These are phyloP conservation scores for Poeciliopsis gracilis DNA, from an alignment of 2,797 vertebrate species.

Conservation along the genomic window DNA sequence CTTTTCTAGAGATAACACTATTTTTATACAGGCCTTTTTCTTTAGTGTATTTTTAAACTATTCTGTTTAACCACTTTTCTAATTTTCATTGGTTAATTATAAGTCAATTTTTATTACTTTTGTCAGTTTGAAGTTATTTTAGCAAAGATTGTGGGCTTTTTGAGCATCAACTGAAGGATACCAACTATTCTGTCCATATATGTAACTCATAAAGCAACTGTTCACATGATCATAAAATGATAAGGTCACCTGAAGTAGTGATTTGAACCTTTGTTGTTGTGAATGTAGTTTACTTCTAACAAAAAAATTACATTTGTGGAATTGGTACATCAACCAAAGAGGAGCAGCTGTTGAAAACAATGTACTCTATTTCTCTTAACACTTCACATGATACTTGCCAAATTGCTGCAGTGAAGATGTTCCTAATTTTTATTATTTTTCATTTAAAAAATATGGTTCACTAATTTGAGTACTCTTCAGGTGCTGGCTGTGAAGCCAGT, in stretches of 20 bases:
- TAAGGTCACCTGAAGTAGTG: neutral
- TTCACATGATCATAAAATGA: neutral
- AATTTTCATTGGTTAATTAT: neutral
- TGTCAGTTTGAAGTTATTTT: neutral
- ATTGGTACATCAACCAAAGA: neutral
- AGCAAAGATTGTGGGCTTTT: neutral
- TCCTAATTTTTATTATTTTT: conserved; percentile 8
- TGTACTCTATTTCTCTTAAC: conserved; percentile 24
- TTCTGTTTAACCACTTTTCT: neutral
- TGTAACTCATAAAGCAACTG: neutral
- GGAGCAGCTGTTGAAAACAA: neutral
- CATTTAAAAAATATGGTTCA: conserved; percentile 31
- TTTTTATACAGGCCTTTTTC: neutral
- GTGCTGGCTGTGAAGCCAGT: conserved; percentile 36
- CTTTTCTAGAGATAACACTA: neutral
- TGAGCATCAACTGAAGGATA: neutral
- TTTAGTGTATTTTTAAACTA: neutral
- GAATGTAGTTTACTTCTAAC: neutral
- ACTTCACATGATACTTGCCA: conserved; percentile 15
- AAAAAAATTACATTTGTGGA: neutral
- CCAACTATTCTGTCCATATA: neutral
- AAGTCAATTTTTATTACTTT: neutral
- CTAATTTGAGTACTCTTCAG: conserved; percentile 52
- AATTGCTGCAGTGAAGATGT: conserved; percentile 39
- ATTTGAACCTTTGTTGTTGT: neutral